Percentiles rank a stretch among this genome's conserved stretches.
Evolutionary conservation across 2,113 vertebrate genomes (phyloP).

Genomic region (Electrona antarctica): DNA sequence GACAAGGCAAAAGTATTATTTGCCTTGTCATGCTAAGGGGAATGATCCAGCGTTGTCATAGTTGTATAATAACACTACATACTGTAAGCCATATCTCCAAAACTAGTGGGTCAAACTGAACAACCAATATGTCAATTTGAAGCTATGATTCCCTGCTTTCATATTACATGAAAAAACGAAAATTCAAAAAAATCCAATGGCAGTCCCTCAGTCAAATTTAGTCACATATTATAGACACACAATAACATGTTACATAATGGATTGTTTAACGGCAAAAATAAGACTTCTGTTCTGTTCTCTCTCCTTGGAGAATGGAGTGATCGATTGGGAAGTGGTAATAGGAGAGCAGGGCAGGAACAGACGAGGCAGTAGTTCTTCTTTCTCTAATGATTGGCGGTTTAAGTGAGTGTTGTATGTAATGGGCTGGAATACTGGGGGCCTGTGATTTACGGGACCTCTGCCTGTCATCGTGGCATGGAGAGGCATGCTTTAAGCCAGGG

Average conservation of each 20-base stretch:
- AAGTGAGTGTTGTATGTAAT: conserved; percentile 77
- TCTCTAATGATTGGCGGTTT: conserved; percentile 77
- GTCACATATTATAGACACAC: conserved; percentile 26
- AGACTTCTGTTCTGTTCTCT: conserved; percentile 41
- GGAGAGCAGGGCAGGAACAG: conserved; percentile 57
- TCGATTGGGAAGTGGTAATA: conserved; percentile 66
- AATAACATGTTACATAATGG: conserved; percentile 4
- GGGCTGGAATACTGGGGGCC: conserved; percentile 53
- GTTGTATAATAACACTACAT: conserved; percentile 39
- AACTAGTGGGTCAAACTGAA: no score
- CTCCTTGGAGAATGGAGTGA: conserved; percentile 50
- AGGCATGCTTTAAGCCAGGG: conserved; percentile 17
- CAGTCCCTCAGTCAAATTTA: no score
- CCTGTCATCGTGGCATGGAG: conserved; percentile 28
- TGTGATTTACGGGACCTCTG: conserved; percentile 60
- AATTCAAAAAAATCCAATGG: no score
- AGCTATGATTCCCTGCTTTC: no score
- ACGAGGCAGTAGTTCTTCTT: conserved; percentile 63
- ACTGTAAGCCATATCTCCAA: no score
- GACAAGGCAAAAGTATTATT: no score
- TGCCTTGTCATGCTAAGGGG: conserved; percentile 61
- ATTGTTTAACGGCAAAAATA: conserved; percentile 52
- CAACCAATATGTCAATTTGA: no score
- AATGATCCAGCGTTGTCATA: conserved; percentile 38
- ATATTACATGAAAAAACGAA: no score